Base-by-base conservation (phyloP, 1,140 invertebrate genomes). In the Hyposmocoma kahamanoa region DNA sequence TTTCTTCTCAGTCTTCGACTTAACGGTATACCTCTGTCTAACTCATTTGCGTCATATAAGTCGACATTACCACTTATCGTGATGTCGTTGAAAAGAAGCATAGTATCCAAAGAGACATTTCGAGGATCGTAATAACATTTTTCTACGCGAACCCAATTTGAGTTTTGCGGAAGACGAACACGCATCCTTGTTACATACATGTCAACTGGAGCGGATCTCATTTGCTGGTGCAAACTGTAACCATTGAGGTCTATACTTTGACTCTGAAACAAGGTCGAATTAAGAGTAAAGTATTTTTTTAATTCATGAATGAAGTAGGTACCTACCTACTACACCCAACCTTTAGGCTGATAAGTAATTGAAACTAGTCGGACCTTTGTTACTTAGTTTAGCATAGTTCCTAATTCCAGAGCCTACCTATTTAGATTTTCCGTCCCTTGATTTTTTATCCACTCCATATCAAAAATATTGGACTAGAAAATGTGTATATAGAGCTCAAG, bases 51-150 rank as follows among this genome's bases (percentile, higher is more conserved):
- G 44, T 80, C 88, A 56, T 88, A 88, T 18, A 94, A 75, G 39
- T 92, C 90, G 0, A 94, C 90, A 43, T 90, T 89, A 1, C 93
- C 93, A 26, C 92, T 93, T 17, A 95, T 92, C 0, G 92, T 92
- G 9, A 95, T 72, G 63, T 95, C 93, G 50, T 92, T 92, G 70
- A 95, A 94, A 1, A 93, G 85, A 0, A 95, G 84, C 59, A 93
- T 89, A 0, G 92, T 94, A 45, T 92, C 91, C 1, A 95, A 75
- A 4, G 91, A 93, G n/a, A 90, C 88, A 51, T 92, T 93, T 43
- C 87, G 84, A 1, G 92, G 92, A 64, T 94, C 91, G 70, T 91
- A 94, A 47, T 90, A 86, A 63, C 93, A 95, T 62, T 90, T 90
- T 56, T 94, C 92, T 0, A 94, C 90, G 32, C 88, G 82, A 5